phyloP scores from a whole-genome alignment of 2,888 invertebrate genomes.

The Eugnorisma glareosa region DNA sequence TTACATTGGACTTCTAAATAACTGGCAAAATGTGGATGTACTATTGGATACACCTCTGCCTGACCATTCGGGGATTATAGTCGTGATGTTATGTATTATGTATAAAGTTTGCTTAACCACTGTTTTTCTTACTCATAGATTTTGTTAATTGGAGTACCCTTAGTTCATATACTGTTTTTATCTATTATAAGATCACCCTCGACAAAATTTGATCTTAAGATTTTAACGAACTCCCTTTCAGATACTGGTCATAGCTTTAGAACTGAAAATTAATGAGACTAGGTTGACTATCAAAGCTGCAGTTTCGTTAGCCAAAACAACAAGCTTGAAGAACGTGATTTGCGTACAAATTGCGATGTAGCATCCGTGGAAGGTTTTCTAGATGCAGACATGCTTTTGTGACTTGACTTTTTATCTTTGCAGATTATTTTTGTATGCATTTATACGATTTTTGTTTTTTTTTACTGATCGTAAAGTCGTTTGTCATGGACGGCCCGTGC shows the following conservation, averaged over 20 bases:
- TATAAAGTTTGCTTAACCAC: background rate
- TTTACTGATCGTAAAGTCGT: too few species aligned
- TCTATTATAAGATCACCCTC: background rate
- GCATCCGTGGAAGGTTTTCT: background rate
- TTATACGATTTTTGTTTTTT: too few species aligned
- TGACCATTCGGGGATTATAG: too few species aligned
- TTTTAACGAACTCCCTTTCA: background rate
- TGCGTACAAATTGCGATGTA: slow-evolving; percentile 17
- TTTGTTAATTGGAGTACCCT: background rate
- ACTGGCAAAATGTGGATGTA: too few species aligned
- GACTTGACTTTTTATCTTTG: too few species aligned
- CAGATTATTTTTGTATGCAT: too few species aligned
- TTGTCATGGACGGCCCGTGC: too few species aligned
- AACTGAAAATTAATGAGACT: slow-evolving; percentile 45
- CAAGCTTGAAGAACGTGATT: slow-evolving; percentile 31
- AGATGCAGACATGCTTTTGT: too few species aligned
- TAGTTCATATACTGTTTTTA: background rate
- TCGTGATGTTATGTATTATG: too few species aligned
- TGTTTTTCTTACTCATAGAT: background rate
- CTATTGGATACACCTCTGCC: too few species aligned
- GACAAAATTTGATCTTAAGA: background rate
- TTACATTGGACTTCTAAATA: too few species aligned
- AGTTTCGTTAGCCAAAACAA: slow-evolving; percentile 42
- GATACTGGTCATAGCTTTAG: background rate
- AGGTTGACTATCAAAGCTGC: slow-evolving; percentile 10